phyloP scores from a whole-genome alignment of 1,140 invertebrate genomes.

The Phocides pigmalion region DNA sequence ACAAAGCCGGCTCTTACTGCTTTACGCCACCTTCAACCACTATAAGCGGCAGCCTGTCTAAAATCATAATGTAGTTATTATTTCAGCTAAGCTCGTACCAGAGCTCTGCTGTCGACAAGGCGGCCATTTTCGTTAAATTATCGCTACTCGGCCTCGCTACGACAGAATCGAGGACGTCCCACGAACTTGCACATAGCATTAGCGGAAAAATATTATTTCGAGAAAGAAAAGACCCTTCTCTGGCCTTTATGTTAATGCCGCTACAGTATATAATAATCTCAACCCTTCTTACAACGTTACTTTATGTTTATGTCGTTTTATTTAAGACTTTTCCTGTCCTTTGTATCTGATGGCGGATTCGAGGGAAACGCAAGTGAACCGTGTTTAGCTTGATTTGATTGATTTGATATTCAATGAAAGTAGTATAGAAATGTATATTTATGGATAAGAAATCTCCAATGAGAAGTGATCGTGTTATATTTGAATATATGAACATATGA shows the following conservation, averaged over 20 bases:
- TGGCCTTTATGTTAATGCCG: constrained; percentile 42
- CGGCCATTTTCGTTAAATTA: constrained; percentile 76
- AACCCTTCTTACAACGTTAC: constrained; percentile 33
- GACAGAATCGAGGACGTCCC: constrained; percentile 67
- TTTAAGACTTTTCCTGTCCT: constrained; percentile 29
- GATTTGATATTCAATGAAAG: background rate
- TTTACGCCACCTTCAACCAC: constrained; percentile 64
- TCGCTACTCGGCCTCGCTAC: constrained; percentile 69
- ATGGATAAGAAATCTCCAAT: too few species aligned
- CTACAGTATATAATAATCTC: constrained; percentile 39
- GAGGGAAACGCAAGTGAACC: background rate
- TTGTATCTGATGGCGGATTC: constrained; percentile 2
- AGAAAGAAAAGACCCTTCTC: constrained; percentile 49
- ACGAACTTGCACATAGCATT: constrained; percentile 59
- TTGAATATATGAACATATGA: too few species aligned
- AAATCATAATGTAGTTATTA: constrained; percentile 80
- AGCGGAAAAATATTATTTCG: constrained; percentile 63
- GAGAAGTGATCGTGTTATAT: too few species aligned
- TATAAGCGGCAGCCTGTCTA: constrained; percentile 68
- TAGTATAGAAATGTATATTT: background rate
- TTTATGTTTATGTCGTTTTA: constrained; percentile 33
- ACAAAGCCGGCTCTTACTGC: constrained; percentile 54
- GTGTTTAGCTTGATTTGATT: constrained; percentile 13
- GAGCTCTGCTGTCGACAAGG: constrained; percentile 72
- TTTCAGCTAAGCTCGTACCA: constrained; percentile 63